These are phyloP conservation scores for Myiotriccus ornatus DNA, from an alignment of 2,797 vertebrate species.

Conservation along the genomic window DNA sequence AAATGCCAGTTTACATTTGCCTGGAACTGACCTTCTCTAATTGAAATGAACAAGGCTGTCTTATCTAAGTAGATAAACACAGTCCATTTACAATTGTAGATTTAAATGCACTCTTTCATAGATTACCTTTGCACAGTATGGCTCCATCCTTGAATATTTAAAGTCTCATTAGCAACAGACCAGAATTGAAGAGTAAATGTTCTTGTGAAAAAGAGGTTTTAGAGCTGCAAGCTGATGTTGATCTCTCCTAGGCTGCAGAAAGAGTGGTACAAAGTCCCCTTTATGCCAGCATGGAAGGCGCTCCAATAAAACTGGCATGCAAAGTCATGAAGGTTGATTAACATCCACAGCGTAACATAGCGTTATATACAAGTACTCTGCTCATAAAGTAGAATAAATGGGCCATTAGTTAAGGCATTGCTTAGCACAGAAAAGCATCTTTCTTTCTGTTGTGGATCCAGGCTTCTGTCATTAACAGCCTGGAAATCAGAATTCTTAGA, in stretches of 20 bases:
- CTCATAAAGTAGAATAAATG: slow-evolving; percentile 24
- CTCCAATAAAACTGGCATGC: not conserved
- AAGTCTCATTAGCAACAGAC: slow-evolving; percentile 2
- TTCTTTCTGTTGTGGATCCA: not conserved
- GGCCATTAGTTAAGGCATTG: not conserved
- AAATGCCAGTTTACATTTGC: slow-evolving; percentile 54
- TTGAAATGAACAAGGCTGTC: slow-evolving; percentile 47
- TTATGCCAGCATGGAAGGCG: not conserved
- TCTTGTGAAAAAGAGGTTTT: not conserved
- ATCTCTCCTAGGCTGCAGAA: not conserved
- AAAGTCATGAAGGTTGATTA: not conserved
- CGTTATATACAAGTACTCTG: not conserved
- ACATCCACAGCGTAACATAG: not conserved
- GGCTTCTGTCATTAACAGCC: not conserved
- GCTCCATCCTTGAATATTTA: not conserved
- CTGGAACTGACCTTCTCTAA: slow-evolving; percentile 25
- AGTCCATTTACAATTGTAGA: slow-evolving; percentile 17
- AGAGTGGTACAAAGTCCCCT: slow-evolving; percentile 5
- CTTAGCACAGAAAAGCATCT: not conserved
- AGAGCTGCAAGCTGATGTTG: not conserved
- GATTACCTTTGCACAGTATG: not conserved
- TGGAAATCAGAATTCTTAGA: not conserved
- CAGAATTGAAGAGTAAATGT: not conserved
- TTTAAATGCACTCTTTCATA: slow-evolving; percentile 9
- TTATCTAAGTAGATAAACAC: slow-evolving; percentile 34